Conservation (phyloP, 1,140 invertebrate species). For the Anastrepha obliqua region DNA sequence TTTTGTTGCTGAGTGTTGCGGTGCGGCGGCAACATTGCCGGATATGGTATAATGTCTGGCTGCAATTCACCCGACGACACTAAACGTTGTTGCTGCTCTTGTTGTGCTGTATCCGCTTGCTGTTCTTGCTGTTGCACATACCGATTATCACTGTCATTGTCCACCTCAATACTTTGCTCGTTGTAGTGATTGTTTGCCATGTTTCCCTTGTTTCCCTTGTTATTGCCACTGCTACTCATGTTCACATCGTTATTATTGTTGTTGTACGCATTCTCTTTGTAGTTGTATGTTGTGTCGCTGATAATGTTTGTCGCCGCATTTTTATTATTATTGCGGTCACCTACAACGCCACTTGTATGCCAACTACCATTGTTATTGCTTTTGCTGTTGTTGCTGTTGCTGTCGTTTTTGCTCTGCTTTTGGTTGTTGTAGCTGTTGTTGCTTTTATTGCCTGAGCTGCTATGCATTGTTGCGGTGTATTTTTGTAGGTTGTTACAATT, state of each 20-base stretch:
- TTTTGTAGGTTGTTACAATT: conserved; percentile 23
- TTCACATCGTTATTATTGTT: conserved; percentile 38
- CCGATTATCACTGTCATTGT: conserved; percentile 43
- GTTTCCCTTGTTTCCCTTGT: conserved; percentile 57
- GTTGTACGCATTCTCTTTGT: conserved; percentile 54
- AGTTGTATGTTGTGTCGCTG: neutral
- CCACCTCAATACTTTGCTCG: neutral
- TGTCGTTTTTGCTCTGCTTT: conserved; percentile 49
- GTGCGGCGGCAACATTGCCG: conserved; percentile 60
- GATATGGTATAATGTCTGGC: conserved; percentile 72
- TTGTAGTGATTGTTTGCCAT: conserved; percentile 13
- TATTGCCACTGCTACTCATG: conserved; percentile 17
- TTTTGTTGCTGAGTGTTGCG: conserved; percentile 65
- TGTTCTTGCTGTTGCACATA: conserved; percentile 49
- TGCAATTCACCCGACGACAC: conserved; percentile 64
- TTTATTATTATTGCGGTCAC: conserved; percentile 59
- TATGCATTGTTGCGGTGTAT: conserved; percentile 40
- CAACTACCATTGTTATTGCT: neutral
- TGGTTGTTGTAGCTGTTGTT: conserved; percentile 33
- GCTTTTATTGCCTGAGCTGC: conserved; percentile 16
- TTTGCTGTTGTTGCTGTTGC: conserved; percentile 54
- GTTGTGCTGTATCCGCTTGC: neutral
- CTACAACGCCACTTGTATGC: conserved; percentile 1
- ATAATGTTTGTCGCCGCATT: conserved; percentile 49
- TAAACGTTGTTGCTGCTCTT: conserved; percentile 54